Base-by-base conservation (phyloP, 2,888 invertebrate species). In the Pocota personata region DNA sequence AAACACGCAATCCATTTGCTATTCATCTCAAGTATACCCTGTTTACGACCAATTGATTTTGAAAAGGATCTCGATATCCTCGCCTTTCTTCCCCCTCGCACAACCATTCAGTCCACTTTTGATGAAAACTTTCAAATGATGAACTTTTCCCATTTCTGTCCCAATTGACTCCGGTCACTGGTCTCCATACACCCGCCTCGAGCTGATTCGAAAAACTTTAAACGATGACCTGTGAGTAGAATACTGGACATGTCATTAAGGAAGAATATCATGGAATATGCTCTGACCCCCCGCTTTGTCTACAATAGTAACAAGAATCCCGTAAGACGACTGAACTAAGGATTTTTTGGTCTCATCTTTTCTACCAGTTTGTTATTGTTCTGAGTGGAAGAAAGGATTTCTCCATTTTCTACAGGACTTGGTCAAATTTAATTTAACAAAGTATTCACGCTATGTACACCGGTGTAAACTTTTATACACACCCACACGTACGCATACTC, bases 401-500 rank as follows among this genome's bases (percentile, higher is more conserved):
- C 32, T 14, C 55, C 32, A 55, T 67, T 67, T 58, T 79, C 79
- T 73, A 60, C 79, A 83, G 84, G 75, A 84, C 80, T 80, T 84
- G 80, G 80, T 75, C 80, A 76, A 84, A 76, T 80, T 84, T 84
- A 84, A 84, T 84, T 84, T 84, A 80, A 76, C 84, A 84, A 76
- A 84, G 84, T 80, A 84, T 71, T 57, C 58, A 69, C 75, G 62
- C 71, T 50, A 60, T 14, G n/a, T 46, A 50, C 73, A 48, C 73
- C 79, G 73, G 69, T 79, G 73, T 40, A 84, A 79, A 82, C 58
- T 66, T n/a, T 67, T 21, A 60, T 30, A 35, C 30, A 57, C 80
- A 50, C 58, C 71, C 37, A 62, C 62, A 67, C 73, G 19, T 43
- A 60, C 64, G 16, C 19, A 60, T 16, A 19, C 14, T 35, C 32